A percentile compares a stretch with the other conserved stretches of the same genome.
These are phyloP conservation scores for Periophthalmodon schlosseri DNA, from an alignment of 2,113 vertebrate species.

Conservation along the genomic window DNA sequence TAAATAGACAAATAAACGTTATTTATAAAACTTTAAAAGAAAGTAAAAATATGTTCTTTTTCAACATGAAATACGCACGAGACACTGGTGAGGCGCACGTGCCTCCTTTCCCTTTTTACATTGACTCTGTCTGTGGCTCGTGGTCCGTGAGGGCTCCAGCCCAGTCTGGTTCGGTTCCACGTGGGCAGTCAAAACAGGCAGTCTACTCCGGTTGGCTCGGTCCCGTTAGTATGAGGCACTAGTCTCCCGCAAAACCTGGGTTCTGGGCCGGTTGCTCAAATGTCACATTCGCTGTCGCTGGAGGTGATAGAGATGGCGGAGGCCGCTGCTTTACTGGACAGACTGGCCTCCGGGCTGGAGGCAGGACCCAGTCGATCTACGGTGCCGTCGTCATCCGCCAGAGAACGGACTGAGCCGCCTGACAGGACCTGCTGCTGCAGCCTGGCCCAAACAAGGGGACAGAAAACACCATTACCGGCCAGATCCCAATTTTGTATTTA, in stretches of 20 bases:
- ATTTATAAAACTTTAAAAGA: slow-evolving; percentile 88
- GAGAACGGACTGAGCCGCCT: slow-evolving; percentile 86
- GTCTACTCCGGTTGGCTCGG: background rate
- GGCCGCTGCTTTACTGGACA: slow-evolving; percentile 95
- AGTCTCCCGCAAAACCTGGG: background rate
- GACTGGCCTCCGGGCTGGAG: slow-evolving; percentile 91
- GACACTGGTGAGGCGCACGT: slow-evolving; percentile 75
- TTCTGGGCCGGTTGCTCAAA: slow-evolving; percentile 75
- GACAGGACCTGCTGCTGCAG: slow-evolving; percentile 96
- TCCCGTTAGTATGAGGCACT: slow-evolving; percentile 9
- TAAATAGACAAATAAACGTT: slow-evolving; percentile 98
- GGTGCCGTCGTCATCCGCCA: slow-evolving; percentile 86
- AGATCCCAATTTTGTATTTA: background rate
- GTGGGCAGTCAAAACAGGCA: background rate
- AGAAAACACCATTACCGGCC: background rate
- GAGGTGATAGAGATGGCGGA: slow-evolving; percentile 99
- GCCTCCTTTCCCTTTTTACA: slow-evolving; percentile 60
- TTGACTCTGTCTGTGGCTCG: background rate
- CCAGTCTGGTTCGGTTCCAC: background rate
- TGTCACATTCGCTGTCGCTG: slow-evolving; percentile 99
- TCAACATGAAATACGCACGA: slow-evolving; percentile 84
- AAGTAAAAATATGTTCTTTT: slow-evolving; percentile 86
- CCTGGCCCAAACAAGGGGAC: slow-evolving; percentile 69
- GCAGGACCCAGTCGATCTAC: slow-evolving; percentile 86
- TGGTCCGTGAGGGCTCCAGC: background rate